phyloP scores from a whole-genome alignment of 2,797 vertebrate species.

The Danio kyathit region DNA sequence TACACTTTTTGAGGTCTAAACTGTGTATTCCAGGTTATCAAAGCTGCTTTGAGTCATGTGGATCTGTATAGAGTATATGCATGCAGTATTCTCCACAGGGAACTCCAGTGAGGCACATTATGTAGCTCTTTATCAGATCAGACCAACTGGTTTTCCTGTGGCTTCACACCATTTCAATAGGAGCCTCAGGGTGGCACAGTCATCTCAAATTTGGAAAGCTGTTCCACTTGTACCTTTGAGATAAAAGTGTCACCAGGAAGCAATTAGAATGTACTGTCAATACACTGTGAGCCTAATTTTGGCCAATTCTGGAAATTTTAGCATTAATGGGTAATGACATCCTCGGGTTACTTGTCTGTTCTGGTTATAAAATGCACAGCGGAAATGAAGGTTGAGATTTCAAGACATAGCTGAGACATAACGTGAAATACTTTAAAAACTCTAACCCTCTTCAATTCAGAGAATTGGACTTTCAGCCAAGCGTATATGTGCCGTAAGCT shows the following conservation, averaged over 20 bases:
- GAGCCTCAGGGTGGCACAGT: conserved; percentile 80
- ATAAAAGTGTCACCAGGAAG: conserved; percentile 35
- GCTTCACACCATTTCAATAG: conserved; percentile 74
- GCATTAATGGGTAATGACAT: conserved; percentile 40
- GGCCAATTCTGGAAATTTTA: conserved; percentile 31
- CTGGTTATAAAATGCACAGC: conserved; percentile 32
- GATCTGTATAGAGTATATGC: conserved; percentile 9
- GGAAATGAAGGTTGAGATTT: conserved; percentile 19
- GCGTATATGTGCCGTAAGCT: conserved; percentile 29
- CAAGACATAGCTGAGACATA: conserved; percentile 18
- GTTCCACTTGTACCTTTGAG: conserved; percentile 71
- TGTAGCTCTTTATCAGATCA: conserved; percentile 60
- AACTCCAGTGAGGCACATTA: conserved; percentile 43
- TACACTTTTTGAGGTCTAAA: conserved; percentile 13
- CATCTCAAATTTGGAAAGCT: conserved; percentile 81
- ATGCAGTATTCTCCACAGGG: conserved; percentile 44
- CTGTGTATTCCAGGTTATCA: neutral
- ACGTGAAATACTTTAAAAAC: conserved; percentile 4
- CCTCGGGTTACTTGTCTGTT: conserved; percentile 39
- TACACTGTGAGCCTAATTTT: conserved; percentile 27
- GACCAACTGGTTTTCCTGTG: conserved; percentile 73
- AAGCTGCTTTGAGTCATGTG: conserved; percentile 21
- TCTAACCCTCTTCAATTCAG: conserved; percentile 11
- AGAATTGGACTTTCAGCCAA: conserved; percentile 26
- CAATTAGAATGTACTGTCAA: conserved; percentile 37